Evolutionary conservation across 1,140 invertebrate genomes (phyloP).

Genomic region (Tetragnatha versicolor): DNA sequence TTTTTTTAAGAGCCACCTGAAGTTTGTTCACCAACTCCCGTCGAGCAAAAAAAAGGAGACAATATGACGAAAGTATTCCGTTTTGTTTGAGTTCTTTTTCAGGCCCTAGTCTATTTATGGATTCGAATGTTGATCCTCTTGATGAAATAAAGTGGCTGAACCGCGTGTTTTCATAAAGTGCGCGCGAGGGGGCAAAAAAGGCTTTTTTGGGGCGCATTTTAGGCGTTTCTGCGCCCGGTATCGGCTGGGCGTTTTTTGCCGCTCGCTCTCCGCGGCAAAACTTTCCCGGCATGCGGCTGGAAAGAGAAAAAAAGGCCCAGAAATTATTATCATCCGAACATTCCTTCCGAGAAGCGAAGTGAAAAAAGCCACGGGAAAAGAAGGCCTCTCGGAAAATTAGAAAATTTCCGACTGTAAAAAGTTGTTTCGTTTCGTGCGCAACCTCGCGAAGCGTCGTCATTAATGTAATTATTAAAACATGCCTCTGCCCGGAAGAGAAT

Average conservation of each 20-base stretch:
- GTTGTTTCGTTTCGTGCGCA: slow-evolving; percentile 46
- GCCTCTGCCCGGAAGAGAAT: slow-evolving; percentile 52
- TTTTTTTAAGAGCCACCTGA: too few species aligned
- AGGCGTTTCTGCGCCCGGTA: slow-evolving; percentile 15
- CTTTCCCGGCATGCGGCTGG: background rate
- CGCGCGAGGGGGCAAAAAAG: too few species aligned
- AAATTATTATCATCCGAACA: slow-evolving; percentile 42
- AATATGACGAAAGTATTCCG: too few species aligned
- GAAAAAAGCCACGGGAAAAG: slow-evolving; percentile 29
- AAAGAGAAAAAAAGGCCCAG: slow-evolving; percentile 2
- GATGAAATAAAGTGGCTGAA: too few species aligned
- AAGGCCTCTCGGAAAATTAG: slow-evolving; percentile 41
- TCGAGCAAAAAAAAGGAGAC: too few species aligned
- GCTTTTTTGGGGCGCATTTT: too few species aligned
- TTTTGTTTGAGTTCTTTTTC: too few species aligned
- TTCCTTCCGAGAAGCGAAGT: slow-evolving; percentile 51
- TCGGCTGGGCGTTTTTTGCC: background rate
- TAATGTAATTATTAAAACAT: slow-evolving; percentile 57
- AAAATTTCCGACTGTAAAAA: slow-evolving; percentile 55
- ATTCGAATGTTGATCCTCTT: too few species aligned
- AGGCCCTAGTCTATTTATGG: too few species aligned
- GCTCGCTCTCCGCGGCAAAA: background rate
- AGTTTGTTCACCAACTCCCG: too few species aligned
- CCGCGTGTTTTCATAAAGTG: too few species aligned
- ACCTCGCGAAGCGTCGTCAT: slow-evolving; percentile 37